Conservation (phyloP, 2,113 vertebrate genomes). For the Indicator maculatus region DNA sequence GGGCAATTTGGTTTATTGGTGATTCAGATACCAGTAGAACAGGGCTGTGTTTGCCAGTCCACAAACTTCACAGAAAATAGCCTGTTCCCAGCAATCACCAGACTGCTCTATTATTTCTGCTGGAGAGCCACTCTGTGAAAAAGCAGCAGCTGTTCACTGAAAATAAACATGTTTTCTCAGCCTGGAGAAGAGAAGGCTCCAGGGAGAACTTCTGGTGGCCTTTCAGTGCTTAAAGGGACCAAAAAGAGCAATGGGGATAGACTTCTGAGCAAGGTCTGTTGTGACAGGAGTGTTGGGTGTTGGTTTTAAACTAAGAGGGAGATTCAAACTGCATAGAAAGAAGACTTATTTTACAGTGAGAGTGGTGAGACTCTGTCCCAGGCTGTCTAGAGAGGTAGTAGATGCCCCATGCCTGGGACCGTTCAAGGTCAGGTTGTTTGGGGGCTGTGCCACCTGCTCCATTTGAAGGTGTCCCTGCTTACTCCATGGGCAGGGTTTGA, state of each 20-base stretch:
- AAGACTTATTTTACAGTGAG: not conserved
- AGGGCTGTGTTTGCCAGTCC: constrained; percentile 42
- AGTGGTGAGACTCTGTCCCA: not conserved
- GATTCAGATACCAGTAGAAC: constrained; percentile 33
- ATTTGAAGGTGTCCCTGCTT: too few relatives aligned
- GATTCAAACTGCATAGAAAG: not conserved
- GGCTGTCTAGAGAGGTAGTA: too few relatives aligned
- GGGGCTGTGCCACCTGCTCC: too few relatives aligned
- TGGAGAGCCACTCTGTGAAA: constrained; percentile 20
- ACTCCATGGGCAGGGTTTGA: not conserved
- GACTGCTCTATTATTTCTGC: constrained; percentile 36
- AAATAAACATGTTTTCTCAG: constrained; percentile 49
- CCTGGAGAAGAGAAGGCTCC: too few relatives aligned
- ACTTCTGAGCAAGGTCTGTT: too few relatives aligned
- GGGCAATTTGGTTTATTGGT: constrained; percentile 63
- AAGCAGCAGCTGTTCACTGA: constrained; percentile 66
- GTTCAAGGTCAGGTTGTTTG: too few relatives aligned
- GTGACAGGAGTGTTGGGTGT: too few relatives aligned
- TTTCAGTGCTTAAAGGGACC: constrained; percentile 23
- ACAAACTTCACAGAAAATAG: constrained; percentile 35
- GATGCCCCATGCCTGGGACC: too few relatives aligned
- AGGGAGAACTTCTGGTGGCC: not conserved
- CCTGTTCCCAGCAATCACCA: not conserved
- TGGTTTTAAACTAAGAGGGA: too few relatives aligned
- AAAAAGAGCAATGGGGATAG: too few relatives aligned